Evolutionary conservation across 1,140 invertebrate species (phyloP), one percentile per base, ranked within the genome.

Genomic region (Cydia strobilella): DNA sequence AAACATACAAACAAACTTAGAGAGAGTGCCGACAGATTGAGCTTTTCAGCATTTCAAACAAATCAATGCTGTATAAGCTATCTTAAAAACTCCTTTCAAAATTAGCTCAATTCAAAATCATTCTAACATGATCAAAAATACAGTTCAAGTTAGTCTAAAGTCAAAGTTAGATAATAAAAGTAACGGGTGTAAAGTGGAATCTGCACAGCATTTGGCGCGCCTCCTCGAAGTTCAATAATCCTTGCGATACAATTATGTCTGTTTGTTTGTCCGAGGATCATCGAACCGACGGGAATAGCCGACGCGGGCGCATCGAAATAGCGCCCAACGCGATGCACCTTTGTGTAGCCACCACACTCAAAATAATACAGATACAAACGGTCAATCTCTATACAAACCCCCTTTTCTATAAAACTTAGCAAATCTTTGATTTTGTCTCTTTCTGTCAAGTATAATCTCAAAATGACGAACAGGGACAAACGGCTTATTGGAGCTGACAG

Each of bases 221-320:
- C 65, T 69, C 65, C 63, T 31, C 65, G 65, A 9, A 35, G 65
- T 69, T 69, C 27, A 39, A 69, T 69, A 69, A 69, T 69, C 65
- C 65, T 69, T 69, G 65, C 31, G 35, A 69, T 69, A 69, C 18
- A 77, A 78, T 39, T 72, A 54, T 73, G 76, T 81, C 76, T 82
- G 82, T 84, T 82, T 80, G 75, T 82, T 76, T 72, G 71, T 75
- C 69, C n/a, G 45, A 72, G 74, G 74, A 75, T 75, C 74, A 18
- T 75, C 62, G 74, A 42, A 66, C 73, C 18, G 69, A 77, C 78
- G 79, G 73, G 84, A 86, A 84, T 85, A 86, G 77, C 75, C 72
- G 73, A 75, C 45, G 77, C 77, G 75, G 75, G 74, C 79, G 76
- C 59, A 48, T 79, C 63, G 78, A 86, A 83, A 86, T 86, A 86